Percentiles rank a stretch among this genome's conserved stretches.
Conservation (phyloP, 2,113 vertebrate genomes). For the Tragelaphus imberbis region DNA sequence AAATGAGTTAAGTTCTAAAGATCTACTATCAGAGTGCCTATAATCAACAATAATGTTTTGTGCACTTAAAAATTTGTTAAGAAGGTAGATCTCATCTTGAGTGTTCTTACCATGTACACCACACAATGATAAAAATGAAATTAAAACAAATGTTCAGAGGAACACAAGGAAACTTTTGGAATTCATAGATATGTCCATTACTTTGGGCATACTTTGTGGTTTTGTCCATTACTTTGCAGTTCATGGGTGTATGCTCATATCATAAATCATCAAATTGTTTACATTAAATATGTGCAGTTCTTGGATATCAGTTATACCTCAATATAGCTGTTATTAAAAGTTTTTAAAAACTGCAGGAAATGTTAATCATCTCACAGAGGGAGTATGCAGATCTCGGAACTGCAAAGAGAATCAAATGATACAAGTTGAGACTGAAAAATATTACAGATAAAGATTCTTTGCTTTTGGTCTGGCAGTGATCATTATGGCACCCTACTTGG, state of each 20-base stretch:
- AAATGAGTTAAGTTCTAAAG: background rate
- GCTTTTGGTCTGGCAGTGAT: background rate
- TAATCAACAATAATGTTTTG: background rate
- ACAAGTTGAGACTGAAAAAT: background rate
- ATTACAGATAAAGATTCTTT: background rate
- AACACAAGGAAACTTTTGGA: background rate
- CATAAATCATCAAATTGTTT: background rate
- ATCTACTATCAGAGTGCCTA: background rate
- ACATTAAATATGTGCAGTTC: background rate
- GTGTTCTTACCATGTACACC: background rate
- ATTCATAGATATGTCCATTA: background rate
- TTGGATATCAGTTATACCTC: background rate
- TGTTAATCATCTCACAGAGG: background rate
- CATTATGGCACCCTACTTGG: accelerated
- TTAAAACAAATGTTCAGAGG: background rate
- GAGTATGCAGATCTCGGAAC: background rate
- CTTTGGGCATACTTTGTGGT: background rate
- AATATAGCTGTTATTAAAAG: background rate
- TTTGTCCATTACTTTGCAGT: background rate
- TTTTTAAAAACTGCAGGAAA: background rate
- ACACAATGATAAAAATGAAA: background rate
- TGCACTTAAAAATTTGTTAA: background rate
- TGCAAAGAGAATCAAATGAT: background rate
- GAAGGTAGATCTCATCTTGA: background rate
- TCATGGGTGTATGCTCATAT: background rate